Evolutionary conservation across 1,140 invertebrate species (phyloP), one percentile per base, ranked within the genome.

Genomic region (Megalonaias nervosa): DNA sequence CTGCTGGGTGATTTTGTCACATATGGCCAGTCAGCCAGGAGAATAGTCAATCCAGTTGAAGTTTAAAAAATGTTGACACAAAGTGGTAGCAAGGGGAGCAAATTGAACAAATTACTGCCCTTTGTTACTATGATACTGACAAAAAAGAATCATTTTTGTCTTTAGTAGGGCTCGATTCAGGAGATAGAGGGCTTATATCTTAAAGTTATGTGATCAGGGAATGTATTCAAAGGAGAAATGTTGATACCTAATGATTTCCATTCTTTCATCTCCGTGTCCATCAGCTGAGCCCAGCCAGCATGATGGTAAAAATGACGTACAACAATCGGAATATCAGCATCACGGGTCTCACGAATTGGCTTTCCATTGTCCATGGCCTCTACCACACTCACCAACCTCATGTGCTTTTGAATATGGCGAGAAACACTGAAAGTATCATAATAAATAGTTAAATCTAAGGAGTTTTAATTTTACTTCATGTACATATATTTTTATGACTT

Each of bases 211-310:
- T 61, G 21, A 61, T 61, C 21, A 2, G 17, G 17, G 21, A 4
- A 61, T 61, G 17, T 61, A 19, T 61, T 19, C 17, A 19, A 69
- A 23, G 21, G 57, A 19, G 23, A 9, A 16, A 62, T 55, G 19
- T 68, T 16, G 84, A 82, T 78, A 92, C 91, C 91, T 77, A 90
- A 74, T 79, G 91, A 85, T 77, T 90, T 89, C 89, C 89, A 92
- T 26, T 85, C 85, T 48, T 68, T 80, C 85, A 92, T 89, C 77
- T 92, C 89, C 31, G 86, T 85, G n/a, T 91, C 88, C 75, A 87
- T 85, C n/a, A 92, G 81, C 74, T 91, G 87, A 26, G 92, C 91
- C 91, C 91, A 92, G 31, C 92, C 92, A 68, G 92, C 91, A 85
- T 92, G 87, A 79, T 92, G 89, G 77, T 92, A 92, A 66, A 92